Conservation (phyloP, 2,113 vertebrate species). For the Pyrgilauda ruficollis region DNA sequence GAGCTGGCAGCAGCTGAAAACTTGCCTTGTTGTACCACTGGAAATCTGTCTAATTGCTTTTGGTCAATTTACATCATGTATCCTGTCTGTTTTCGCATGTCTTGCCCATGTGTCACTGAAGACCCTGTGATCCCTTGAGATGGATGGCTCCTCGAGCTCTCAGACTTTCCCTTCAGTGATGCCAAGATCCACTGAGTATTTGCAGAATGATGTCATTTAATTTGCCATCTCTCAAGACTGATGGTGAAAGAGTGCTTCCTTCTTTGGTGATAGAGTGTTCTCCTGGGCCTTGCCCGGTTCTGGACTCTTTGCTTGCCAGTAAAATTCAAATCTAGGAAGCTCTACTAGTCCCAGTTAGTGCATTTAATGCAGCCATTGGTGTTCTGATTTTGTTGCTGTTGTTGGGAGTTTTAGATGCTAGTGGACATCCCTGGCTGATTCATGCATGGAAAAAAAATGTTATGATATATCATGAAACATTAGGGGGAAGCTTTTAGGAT, state of each 20-base stretch:
- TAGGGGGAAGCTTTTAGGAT: neutral
- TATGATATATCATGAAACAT: neutral
- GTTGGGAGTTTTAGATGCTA: neutral
- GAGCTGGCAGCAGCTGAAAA: neutral
- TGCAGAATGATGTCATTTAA: conserved; percentile 2
- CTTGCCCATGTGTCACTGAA: neutral
- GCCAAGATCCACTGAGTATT: conserved; percentile 31
- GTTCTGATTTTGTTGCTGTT: neutral
- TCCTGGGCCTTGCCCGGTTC: neutral
- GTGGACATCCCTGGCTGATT: neutral
- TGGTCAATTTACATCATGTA: neutral
- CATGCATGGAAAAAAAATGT: neutral
- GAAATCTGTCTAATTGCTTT: neutral
- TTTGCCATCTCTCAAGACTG: neutral
- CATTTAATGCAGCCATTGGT: neutral
- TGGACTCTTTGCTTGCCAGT: neutral
- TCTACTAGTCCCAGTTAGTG: neutral
- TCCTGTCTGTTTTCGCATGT: neutral
- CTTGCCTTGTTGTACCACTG: neutral
- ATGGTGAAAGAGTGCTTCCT: neutral
- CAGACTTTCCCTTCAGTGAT: conserved; percentile 13
- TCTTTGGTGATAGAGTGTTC: neutral
- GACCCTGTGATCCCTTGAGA: neutral
- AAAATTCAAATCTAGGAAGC: neutral
- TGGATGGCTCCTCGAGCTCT: neutral